These are phyloP conservation scores for Nasonia longicornis DNA, from an alignment of 1,140 invertebrate species.

Conservation along the genomic window DNA sequence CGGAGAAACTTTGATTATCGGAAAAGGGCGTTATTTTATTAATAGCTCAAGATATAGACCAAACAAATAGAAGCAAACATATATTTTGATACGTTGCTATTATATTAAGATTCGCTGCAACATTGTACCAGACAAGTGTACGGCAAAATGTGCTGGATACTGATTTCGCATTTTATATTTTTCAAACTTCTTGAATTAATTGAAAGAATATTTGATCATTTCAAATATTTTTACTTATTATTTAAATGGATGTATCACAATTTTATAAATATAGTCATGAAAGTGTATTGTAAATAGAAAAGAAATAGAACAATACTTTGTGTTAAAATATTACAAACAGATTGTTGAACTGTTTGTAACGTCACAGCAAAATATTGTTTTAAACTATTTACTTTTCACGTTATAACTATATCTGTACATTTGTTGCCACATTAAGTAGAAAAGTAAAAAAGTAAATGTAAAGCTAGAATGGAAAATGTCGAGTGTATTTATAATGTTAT, in stretches of 20 bases:
- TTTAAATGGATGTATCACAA: neutral
- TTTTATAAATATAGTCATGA: neutral
- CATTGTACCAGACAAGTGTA: constrained; percentile 49
- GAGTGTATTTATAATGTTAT: constrained; percentile 41
- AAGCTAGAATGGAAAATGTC: constrained; percentile 35
- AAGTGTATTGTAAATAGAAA: constrained; percentile 4
- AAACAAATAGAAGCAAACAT: constrained; percentile 62
- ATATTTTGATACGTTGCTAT: constrained; percentile 69
- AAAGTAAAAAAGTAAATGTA: constrained; percentile 29
- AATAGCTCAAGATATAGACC: constrained; percentile 62
- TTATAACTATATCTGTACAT: neutral
- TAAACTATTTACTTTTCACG: constrained; percentile 24
- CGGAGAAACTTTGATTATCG: constrained; percentile 22
- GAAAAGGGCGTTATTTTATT: constrained; percentile 56
- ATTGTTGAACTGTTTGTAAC: neutral
- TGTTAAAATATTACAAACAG: neutral
- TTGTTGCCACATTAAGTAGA: neutral
- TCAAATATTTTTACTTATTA: constrained; percentile 2
- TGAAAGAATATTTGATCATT: constrained; percentile 9
- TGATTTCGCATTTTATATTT: constrained; percentile 20
- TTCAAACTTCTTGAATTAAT: neutral
- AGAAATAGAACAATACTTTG: neutral
- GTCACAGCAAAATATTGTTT: neutral
- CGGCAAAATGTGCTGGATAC: constrained; percentile 50
- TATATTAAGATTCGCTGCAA: constrained; percentile 58